These are phyloP conservation scores for Nycteola revayana DNA, from an alignment of 2,888 invertebrate genomes.

Conservation along the genomic window DNA sequence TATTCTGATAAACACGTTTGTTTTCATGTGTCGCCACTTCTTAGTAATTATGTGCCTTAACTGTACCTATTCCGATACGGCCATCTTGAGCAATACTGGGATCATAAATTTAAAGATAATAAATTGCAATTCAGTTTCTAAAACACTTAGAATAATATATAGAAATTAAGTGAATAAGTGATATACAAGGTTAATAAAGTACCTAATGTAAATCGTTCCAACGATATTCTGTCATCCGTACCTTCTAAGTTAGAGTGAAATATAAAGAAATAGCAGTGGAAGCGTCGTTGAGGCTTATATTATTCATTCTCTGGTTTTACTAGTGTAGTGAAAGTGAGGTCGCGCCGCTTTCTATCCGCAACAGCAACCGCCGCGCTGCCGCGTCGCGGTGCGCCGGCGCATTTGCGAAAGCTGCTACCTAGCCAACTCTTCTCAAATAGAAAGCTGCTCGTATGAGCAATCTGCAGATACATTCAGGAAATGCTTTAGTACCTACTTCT, in stretches of 20 bases:
- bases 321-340: constrained; percentile 75
- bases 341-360: constrained; percentile 75
- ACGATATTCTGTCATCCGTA: too few species aligned
- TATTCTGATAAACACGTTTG: constrained; percentile 26
- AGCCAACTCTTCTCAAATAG: constrained; percentile 35
- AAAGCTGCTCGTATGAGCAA: constrained; percentile 19
- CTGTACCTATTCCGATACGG: too few species aligned
- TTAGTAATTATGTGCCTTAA: constrained; percentile 12
- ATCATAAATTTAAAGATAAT: too few species aligned
- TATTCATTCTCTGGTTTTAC: constrained; percentile 42
- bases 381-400: constrained; percentile 14
- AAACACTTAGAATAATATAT: too few species aligned
- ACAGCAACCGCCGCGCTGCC: constrained; percentile 49
- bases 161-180: too few species aligned
- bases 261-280: too few species aligned
- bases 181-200: too few species aligned
- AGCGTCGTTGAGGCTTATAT: constrained; percentile 18
- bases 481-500: too few species aligned
- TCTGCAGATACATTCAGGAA: constrained; percentile 5
- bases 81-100: too few species aligned
- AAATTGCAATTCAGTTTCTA: too few species aligned
- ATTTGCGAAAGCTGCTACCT: constrained; percentile 65
- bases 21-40: constrained; percentile 23
- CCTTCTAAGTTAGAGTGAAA: too few species aligned
- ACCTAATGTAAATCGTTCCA: too few species aligned